Conservation (phyloP, 1,140 invertebrate genomes). For the Pteromalus puparum region DNA sequence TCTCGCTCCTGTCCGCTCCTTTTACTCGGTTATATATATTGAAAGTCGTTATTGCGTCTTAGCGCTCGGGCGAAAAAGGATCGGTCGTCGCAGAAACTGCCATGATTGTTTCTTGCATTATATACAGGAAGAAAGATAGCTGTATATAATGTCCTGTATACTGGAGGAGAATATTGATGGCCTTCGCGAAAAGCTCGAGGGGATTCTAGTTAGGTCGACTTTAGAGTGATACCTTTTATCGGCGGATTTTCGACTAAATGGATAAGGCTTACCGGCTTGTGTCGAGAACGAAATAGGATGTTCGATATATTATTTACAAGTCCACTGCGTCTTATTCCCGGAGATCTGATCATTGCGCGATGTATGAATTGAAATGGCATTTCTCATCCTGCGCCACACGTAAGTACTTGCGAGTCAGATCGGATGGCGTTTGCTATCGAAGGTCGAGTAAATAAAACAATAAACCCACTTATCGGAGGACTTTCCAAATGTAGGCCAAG, state of each 20-base stretch:
- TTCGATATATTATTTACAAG: conserved; percentile 9
- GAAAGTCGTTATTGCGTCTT: background rate
- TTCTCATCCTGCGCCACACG: no score
- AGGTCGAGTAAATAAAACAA: background rate
- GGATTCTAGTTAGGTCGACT: conserved; percentile 8
- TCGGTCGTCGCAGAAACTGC: no score
- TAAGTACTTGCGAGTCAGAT: no score
- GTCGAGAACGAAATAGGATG: background rate
- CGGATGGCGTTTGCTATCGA: no score
- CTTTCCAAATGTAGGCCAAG: background rate
- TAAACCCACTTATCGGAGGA: background rate
- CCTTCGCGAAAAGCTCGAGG: conserved; percentile 2
- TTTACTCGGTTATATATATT: background rate
- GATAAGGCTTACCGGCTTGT: conserved; percentile 4
- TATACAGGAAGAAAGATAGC: background rate
- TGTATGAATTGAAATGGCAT: background rate
- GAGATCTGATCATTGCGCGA: background rate
- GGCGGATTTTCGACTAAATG: conserved; percentile 37
- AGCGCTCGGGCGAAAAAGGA: no score
- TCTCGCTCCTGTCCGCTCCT: background rate
- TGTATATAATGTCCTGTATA: background rate
- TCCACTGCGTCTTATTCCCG: background rate
- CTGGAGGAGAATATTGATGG: background rate
- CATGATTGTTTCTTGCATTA: no score
- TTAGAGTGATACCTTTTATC: conserved; percentile 27